Evolutionary conservation across 2,888 invertebrate genomes (phyloP), one percentile per base, ranked within the genome.

Genomic region (Limenitis camilla): DNA sequence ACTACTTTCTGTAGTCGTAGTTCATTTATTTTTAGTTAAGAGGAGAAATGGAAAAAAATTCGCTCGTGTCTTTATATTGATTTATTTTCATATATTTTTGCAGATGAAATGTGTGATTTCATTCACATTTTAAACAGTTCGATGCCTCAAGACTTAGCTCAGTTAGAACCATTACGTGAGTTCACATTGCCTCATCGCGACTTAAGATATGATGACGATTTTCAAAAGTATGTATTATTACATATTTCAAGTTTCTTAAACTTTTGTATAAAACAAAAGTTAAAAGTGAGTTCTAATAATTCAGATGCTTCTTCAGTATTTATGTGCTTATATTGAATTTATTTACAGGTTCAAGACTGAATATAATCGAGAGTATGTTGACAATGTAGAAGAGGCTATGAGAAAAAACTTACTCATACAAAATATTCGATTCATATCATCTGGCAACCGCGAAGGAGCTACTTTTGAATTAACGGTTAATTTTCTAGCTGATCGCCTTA

Each of bases 141-240:
- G 4, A 47, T 52, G 10, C 45, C 61, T 1, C 64, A 68, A 32
- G 62, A 70, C 42, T 52, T 61, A 11, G 68, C 72, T 8, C 69
- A 66, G 6, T 73, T 82, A n/a, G 80, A 84, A 49, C 85, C 85
- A 2, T 67, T 85, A 47, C 71, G 74, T 0, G 85, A 86, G 68
- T 85, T 76, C 67, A 73, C 76, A 3, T 51, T 74, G 64, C 65
- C 72, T 8, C 58, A 54, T 7, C 72, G 81, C 0, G 79, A 81
- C 62, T 64, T 66, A 5, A 62, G 71, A 9, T 66, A 81, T 63
- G 76, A 78, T 55, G 52, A 42, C 1, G 52, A 52, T 2, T 61
- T 55, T 7, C 40, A 55, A 7, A 51, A 42, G 62, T 61, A 41
- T 41, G 40, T 7, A 28, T 6, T 11, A 2, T 11, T 10, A 39